phyloP scores from a whole-genome alignment of 2,888 invertebrate species.

The Lampropteryx suffumata region DNA sequence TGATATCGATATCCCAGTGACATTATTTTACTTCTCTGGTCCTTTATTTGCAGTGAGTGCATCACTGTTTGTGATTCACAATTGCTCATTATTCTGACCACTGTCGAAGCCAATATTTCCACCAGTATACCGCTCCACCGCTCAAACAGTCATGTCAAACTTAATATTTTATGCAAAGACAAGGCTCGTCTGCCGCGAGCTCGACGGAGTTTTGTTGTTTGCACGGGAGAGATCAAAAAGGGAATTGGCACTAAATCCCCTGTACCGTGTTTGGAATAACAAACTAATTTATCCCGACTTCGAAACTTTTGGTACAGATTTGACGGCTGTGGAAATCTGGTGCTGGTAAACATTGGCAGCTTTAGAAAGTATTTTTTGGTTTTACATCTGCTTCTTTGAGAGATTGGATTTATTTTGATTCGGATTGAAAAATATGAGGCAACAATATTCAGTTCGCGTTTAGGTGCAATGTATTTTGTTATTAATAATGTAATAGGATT shows the following conservation, averaged over 20 bases:
- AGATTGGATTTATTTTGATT: not conserved
- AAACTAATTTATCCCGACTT: constrained; percentile 67
- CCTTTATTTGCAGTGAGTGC: too few relatives aligned
- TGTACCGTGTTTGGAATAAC: constrained; percentile 69
- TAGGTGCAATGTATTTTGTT: too few relatives aligned
- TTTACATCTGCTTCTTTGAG: not conserved
- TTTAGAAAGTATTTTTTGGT: constrained; percentile 7
- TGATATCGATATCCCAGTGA: too few relatives aligned
- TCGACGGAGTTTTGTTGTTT: constrained; percentile 71
- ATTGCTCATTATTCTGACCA: too few relatives aligned
- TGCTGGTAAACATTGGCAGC: constrained; percentile 9
- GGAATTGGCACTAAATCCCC: constrained; percentile 76
- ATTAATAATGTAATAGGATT: too few relatives aligned
- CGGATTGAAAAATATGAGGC: too few relatives aligned
- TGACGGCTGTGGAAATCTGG: constrained; percentile 15
- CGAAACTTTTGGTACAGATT: constrained; percentile 56
- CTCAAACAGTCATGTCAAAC: constrained; percentile 24
- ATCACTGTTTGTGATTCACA: too few relatives aligned
- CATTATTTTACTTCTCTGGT: too few relatives aligned
- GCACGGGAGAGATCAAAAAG: constrained; percentile 75
- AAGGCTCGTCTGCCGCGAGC: constrained; percentile 48
- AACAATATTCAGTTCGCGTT: too few relatives aligned
- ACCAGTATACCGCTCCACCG: too few relatives aligned
- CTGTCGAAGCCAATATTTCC: too few relatives aligned
- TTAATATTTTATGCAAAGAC: constrained; percentile 79